These are phyloP conservation scores for Lates calcarifer DNA, from an alignment of 2,113 vertebrate genomes.

Conservation along the genomic window DNA sequence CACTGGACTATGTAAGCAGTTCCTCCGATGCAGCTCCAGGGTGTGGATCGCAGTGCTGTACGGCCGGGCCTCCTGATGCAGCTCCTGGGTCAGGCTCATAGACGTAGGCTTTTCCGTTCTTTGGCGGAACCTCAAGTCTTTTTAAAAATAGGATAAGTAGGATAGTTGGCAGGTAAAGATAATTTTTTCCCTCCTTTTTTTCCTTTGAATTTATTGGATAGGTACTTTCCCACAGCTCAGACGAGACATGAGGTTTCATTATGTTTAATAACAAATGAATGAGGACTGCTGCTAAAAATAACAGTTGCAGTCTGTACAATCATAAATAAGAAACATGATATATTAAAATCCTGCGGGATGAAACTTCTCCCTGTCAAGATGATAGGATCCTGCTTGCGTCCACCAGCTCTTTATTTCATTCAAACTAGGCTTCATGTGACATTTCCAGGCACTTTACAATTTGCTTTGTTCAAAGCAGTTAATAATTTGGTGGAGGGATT, in stretches of 20 bases:
- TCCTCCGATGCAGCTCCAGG: conserved; percentile 63
- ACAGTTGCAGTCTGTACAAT: background rate
- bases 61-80: conserved; percentile 52
- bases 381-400: background rate
- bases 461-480: conserved; percentile 45
- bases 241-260: background rate
- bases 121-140: conserved; percentile 9
- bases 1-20: conserved; percentile 59
- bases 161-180: conserved; percentile 13
- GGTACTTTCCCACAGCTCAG: conserved; percentile 10
- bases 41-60: conserved; percentile 58
- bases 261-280: background rate
- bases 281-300: background rate
- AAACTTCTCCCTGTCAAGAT: background rate
- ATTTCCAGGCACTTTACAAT: conserved; percentile 41
- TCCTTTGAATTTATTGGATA: background rate
- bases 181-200: background rate
- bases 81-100: conserved; percentile 44
- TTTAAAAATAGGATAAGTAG: conserved; percentile 16
- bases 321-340: background rate
- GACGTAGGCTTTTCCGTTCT: conserved; percentile 20
- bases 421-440: conserved; percentile 15
- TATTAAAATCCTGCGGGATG: background rate
- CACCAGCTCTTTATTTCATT: background rate
- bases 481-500: conserved; percentile 48